Conservation (phyloP, 1,140 invertebrate genomes). For the Hypothenemus hampei region DNA sequence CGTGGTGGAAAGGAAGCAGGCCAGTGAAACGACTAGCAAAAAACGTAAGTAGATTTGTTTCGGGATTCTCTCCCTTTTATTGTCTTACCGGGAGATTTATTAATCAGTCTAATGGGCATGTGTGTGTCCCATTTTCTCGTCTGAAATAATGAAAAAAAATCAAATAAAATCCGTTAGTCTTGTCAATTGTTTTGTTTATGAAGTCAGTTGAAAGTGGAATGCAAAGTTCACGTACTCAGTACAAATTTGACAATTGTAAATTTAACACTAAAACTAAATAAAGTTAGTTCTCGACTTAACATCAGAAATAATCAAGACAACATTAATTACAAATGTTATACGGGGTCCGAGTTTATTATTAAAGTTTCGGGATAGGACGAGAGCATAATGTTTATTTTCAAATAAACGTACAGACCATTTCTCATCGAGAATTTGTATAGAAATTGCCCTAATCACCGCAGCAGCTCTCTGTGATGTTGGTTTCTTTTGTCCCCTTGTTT, state of each 20-base stretch:
- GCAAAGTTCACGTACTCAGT: too few relatives aligned
- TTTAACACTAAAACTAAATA: too few relatives aligned
- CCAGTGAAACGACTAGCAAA: conserved; percentile 71
- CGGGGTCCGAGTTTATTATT: too few relatives aligned
- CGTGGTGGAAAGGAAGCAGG: conserved; percentile 79
- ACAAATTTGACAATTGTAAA: too few relatives aligned
- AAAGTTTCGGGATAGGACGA: not conserved
- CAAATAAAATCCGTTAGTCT: too few relatives aligned
- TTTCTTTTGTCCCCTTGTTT: too few relatives aligned
- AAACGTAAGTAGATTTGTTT: conserved; percentile 59
- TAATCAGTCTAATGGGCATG: not conserved
- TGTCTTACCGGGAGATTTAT: conserved; percentile 11
- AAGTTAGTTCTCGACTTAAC: too few relatives aligned
- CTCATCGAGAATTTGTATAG: not conserved
- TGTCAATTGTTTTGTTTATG: too few relatives aligned
- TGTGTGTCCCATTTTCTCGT: conserved; percentile 2
- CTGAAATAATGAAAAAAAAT: conserved; percentile 13
- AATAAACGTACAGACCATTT: not conserved
- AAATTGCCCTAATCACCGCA: not conserved
- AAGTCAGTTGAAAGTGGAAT: too few relatives aligned
- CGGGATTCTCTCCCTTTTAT: conserved; percentile 10
- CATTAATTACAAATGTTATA: too few relatives aligned
- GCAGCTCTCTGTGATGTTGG: too few relatives aligned
- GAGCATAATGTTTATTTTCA: not conserved
- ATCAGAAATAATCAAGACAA: too few relatives aligned